Conservation (phyloP, 1,140 invertebrate species). For the Drosophila tristis region DNA sequence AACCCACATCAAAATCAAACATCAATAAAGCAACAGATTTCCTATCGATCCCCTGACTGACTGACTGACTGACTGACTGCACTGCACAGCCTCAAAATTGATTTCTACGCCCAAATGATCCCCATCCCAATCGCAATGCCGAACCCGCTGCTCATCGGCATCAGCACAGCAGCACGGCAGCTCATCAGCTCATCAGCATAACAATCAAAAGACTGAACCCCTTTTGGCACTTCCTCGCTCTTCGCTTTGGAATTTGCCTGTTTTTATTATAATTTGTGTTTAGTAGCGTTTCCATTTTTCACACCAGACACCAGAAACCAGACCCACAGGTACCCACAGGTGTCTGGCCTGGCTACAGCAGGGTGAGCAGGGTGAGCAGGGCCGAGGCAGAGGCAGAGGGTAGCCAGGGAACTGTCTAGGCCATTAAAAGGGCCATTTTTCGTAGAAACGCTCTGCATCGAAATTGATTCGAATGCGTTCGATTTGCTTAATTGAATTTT, state of each 20-base stretch:
- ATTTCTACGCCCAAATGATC: conserved; percentile 52
- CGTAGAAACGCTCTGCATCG: conserved; percentile 59
- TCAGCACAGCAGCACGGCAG: conserved; percentile 11
- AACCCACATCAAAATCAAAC: conserved; percentile 50
- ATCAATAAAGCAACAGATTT: conserved; percentile 55
- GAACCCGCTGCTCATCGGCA: background rate
- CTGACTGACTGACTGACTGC: conserved; percentile 22
- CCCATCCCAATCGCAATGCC: background rate
- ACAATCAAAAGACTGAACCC: conserved; percentile 45
- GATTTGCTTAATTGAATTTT: conserved; percentile 76
- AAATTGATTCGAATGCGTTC: conserved; percentile 63
- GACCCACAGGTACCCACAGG: too few species aligned
- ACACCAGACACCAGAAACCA: conserved; percentile 26
- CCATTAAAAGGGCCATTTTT: conserved; percentile 48
- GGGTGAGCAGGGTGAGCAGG: too few species aligned
- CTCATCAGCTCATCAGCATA: conserved; percentile 71
- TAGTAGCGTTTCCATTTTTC: conserved; percentile 41
- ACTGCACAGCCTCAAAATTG: conserved; percentile 53
- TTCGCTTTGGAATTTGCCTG: conserved; percentile 4
- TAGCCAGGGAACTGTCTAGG: background rate
- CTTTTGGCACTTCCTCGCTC: conserved; percentile 44
- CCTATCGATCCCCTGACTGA: conserved; percentile 30
- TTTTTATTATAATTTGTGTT: background rate
- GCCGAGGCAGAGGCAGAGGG: background rate
- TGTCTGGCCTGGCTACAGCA: conserved; percentile 17